phyloP scores from a whole-genome alignment of 2,888 invertebrate species.

The Thymelicus lineola region DNA sequence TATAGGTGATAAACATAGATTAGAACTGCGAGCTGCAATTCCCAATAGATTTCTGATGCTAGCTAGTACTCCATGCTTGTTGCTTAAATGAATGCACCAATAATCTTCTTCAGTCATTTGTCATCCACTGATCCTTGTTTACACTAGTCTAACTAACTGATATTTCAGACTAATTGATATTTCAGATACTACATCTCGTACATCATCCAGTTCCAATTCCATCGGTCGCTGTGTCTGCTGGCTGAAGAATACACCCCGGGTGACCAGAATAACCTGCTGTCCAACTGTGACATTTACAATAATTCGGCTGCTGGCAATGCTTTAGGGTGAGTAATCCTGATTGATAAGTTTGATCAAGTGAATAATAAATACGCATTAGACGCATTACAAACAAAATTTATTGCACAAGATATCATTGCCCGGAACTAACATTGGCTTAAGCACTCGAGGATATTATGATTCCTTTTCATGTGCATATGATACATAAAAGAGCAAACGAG shows the following conservation, averaged over 20 bases:
- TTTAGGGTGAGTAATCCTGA: conserved; percentile 72
- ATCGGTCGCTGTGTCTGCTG: conserved; percentile 89
- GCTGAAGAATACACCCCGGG: conserved; percentile 89
- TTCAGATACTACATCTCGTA: conserved; percentile 90
- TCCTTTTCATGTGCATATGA: too few relatives aligned
- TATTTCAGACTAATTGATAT: conserved; percentile 51
- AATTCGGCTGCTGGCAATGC: conserved; percentile 89
- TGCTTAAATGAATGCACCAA: too few relatives aligned
- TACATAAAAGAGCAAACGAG: too few relatives aligned
- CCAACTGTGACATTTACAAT: conserved; percentile 91
- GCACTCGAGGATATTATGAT: too few relatives aligned
- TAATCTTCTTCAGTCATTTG: too few relatives aligned
- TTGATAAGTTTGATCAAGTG: neutral
- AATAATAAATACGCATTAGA: neutral
- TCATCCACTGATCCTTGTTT: neutral
- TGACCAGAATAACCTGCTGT: conserved; percentile 86
- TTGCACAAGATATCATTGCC: too few relatives aligned
- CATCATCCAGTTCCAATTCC: conserved; percentile 94
- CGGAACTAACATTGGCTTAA: too few relatives aligned
- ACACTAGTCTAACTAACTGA: conserved; percentile 38
- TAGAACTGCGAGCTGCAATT: too few relatives aligned
- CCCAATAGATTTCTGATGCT: too few relatives aligned
- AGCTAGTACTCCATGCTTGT: too few relatives aligned
- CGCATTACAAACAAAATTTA: too few relatives aligned
- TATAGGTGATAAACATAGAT: too few relatives aligned